Evolutionary conservation across 1,140 invertebrate genomes (phyloP).

Genomic region (Drosophila yakuba): DNA sequence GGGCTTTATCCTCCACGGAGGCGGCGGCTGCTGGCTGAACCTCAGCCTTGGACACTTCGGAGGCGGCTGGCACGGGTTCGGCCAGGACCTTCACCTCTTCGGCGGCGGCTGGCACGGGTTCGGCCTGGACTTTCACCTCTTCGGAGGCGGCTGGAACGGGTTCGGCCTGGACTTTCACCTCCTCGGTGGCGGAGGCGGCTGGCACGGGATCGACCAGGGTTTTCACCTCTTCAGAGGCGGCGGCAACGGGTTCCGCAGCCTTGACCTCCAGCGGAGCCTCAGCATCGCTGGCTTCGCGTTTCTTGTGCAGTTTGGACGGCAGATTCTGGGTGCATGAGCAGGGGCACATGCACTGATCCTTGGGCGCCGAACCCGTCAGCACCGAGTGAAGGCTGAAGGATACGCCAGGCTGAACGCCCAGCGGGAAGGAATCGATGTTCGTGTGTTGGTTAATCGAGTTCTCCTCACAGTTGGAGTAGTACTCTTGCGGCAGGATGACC

Average conservation of each 20-base stretch:
- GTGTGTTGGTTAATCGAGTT: conserved; percentile 65
- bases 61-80: not conserved
- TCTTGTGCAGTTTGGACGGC: conserved; percentile 65
- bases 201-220: conserved; percentile 1
- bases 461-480: conserved; percentile 70
- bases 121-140: conserved; percentile 12
- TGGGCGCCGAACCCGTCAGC: conserved; percentile 67
- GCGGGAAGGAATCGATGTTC: conserved; percentile 70
- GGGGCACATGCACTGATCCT: conserved; percentile 83
- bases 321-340: conserved; percentile 83
- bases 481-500: conserved; percentile 86
- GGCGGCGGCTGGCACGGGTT: conserved; percentile 16
- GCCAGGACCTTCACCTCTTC: conserved; percentile 11
- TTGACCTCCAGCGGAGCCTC: conserved; percentile 35
- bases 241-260: not conserved
- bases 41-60: conserved; percentile 22
- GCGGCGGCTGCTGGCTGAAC: conserved; percentile 32
- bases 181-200: conserved; percentile 18
- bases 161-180: conserved; percentile 20
- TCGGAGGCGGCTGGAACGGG: conserved; percentile 28
- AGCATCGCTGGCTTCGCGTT: conserved; percentile 67
- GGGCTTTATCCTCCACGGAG: conserved; percentile 28
- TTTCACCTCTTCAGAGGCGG: conserved; percentile 1
- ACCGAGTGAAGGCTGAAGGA: conserved; percentile 74
- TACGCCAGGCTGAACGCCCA: conserved; percentile 71